Conservation (phyloP, 2,888 invertebrate species). For the Meganola albula region DNA sequence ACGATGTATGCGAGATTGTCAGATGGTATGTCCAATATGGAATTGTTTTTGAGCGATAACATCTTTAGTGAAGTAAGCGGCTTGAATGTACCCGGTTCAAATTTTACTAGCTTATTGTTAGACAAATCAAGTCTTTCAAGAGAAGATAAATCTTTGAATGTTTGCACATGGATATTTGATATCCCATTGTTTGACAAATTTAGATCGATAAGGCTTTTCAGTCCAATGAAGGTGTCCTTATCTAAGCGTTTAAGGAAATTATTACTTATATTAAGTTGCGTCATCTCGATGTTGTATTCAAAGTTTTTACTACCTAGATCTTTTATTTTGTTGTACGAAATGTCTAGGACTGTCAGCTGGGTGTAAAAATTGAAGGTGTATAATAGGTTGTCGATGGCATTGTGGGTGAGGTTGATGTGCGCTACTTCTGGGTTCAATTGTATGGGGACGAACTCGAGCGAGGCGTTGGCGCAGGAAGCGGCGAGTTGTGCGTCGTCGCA, state of each 20-base stretch:
- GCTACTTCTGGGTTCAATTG: conserved; percentile 92
- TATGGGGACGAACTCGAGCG: conserved; percentile 90
- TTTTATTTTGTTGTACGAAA: conserved; percentile 88
- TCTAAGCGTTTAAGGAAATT: conserved; percentile 84
- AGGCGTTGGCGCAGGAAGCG: conserved; percentile 86
- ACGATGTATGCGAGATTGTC: conserved; percentile 81
- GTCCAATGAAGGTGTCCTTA: conserved; percentile 86
- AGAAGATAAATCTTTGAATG: conserved; percentile 87
- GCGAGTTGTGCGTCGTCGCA: conserved; percentile 88
- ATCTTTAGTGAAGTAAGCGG: conserved; percentile 83
- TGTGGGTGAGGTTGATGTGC: conserved; percentile 89
- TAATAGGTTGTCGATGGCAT: conserved; percentile 87
- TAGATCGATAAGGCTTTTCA: conserved; percentile 81
- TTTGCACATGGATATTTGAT: conserved; percentile 82
- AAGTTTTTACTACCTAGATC: conserved; percentile 90
- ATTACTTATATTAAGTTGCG: conserved; percentile 85
- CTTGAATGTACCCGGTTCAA: conserved; percentile 84
- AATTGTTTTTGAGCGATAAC: conserved; percentile 87
- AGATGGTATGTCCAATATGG: conserved; percentile 86
- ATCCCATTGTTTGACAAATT: conserved; percentile 89
- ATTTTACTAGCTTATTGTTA: conserved; percentile 84
- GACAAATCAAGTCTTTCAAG: conserved; percentile 86
- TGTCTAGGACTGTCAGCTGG: conserved; percentile 86
- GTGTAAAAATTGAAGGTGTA: conserved; percentile 89
- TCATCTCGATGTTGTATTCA: conserved; percentile 84